These are phyloP conservation scores for Lethocerus indicus DNA, from an alignment of 1,140 invertebrate genomes.

Conservation along the genomic window DNA sequence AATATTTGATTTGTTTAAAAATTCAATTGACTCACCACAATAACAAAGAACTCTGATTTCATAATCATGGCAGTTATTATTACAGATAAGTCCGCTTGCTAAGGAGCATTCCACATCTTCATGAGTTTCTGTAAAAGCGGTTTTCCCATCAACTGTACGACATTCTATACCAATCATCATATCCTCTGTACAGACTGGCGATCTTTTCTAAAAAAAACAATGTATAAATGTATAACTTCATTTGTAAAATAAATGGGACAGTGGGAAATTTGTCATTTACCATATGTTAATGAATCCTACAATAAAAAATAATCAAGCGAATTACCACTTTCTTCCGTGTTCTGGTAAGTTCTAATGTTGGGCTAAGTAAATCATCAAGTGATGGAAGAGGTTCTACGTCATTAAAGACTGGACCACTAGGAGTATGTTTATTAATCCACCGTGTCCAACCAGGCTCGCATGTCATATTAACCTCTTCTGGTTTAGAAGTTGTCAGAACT, in stretches of 20 bases:
- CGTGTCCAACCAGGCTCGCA: constrained; percentile 52
- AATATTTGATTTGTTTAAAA: neutral
- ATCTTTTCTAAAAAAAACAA: too few species aligned
- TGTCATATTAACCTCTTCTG: constrained; percentile 22
- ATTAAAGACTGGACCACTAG: constrained; percentile 23
- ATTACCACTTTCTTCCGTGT: too few species aligned
- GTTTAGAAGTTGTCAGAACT: constrained; percentile 7
- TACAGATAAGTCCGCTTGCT: constrained; percentile 48
- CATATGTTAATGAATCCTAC: too few species aligned
- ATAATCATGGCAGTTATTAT: constrained; percentile 42
- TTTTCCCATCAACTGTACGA: constrained; percentile 40
- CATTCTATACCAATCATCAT: constrained; percentile 58
- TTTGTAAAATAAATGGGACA: too few species aligned
- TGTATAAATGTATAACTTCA: too few species aligned
- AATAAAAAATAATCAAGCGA: too few species aligned
- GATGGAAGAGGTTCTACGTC: constrained; percentile 45
- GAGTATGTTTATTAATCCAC: constrained; percentile 48
- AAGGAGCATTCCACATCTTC: constrained; percentile 57
- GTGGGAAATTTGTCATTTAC: too few species aligned
- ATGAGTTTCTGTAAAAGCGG: constrained; percentile 43
- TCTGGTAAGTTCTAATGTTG: too few species aligned
- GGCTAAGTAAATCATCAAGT: constrained; percentile 29
- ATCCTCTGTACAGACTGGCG: too few species aligned
- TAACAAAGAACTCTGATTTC: constrained; percentile 53
- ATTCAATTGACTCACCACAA: constrained; percentile 29